These are phyloP conservation scores for Scaptomyza polygonia DNA, from an alignment of 2,888 invertebrate genomes.

Conservation along the genomic window DNA sequence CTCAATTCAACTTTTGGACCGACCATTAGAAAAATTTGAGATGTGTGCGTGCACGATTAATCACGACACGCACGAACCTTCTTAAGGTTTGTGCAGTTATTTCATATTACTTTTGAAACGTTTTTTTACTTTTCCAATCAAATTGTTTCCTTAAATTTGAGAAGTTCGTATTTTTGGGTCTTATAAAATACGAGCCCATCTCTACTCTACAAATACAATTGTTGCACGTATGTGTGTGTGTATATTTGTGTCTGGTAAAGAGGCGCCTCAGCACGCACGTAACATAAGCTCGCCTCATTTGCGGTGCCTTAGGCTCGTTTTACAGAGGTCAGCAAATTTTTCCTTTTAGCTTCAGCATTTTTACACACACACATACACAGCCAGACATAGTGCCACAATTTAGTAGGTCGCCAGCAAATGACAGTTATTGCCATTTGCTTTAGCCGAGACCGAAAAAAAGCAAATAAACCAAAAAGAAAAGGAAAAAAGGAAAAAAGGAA, in stretches of 20 bases:
- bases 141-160: too few relatives aligned
- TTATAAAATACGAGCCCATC: slow-evolving; percentile 6
- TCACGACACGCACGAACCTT: neutral
- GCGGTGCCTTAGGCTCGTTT: slow-evolving; percentile 48
- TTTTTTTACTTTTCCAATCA: too few relatives aligned
- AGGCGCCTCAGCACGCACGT: slow-evolving; percentile 44
- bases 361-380: slow-evolving; percentile 16
- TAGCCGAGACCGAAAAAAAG: slow-evolving; percentile 5
- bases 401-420: slow-evolving; percentile 74
- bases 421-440: slow-evolving; percentile 71
- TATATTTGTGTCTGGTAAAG: slow-evolving; percentile 10
- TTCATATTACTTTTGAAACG: too few relatives aligned
- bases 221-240: slow-evolving; percentile 48
- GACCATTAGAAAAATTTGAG: slow-evolving; percentile 11
- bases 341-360: slow-evolving; percentile 53
- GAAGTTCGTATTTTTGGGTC: neutral
- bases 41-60: slow-evolving; percentile 12
- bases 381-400: slow-evolving; percentile 42
- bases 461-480: slow-evolving; percentile 1
- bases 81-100: neutral
- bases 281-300: slow-evolving; percentile 49
- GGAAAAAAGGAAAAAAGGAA: neutral
- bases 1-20: slow-evolving; percentile 12
- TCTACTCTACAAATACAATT: slow-evolving; percentile 49
- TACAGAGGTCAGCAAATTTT: slow-evolving; percentile 71